phyloP scores from a whole-genome alignment of 1,140 invertebrate genomes.

The Homarus americanus region DNA sequence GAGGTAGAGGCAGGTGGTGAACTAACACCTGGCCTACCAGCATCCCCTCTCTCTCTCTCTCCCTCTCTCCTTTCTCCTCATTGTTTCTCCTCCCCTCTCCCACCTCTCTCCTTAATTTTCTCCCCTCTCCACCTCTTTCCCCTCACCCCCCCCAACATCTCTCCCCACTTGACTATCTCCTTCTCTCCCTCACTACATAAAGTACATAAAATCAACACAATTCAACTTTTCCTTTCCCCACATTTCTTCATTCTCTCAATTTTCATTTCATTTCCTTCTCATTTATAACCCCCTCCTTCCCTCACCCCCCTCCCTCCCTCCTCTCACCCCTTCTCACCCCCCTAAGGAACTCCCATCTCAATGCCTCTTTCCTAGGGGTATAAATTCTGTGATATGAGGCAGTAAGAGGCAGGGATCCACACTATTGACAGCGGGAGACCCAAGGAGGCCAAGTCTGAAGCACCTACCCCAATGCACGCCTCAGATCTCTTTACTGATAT shows the following conservation, averaged over 20 bases:
- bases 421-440: background rate
- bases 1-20: too few species aligned
- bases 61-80: background rate
- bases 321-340: too few species aligned
- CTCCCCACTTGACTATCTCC: too few species aligned
- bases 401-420: background rate
- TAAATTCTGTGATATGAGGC: too few species aligned
- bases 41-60: background rate
- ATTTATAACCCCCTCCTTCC: too few species aligned
- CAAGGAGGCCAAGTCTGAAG: background rate
- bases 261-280: too few species aligned
- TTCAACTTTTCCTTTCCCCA: too few species aligned
- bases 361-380: too few species aligned
- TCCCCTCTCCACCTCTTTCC: background rate
- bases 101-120: background rate
- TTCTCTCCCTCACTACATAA: background rate
- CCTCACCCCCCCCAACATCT: constrained; percentile 5
- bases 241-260: background rate
- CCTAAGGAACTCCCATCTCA: background rate
- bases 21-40: too few species aligned
- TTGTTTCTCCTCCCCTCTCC: background rate
- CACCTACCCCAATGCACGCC: background rate
- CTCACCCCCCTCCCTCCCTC: too few species aligned
- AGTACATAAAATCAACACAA: background rate
- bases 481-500: background rate